These are phyloP conservation scores for Dromiciops gliroides DNA, from an alignment of 2,113 vertebrate genomes.

Conservation along the genomic window DNA sequence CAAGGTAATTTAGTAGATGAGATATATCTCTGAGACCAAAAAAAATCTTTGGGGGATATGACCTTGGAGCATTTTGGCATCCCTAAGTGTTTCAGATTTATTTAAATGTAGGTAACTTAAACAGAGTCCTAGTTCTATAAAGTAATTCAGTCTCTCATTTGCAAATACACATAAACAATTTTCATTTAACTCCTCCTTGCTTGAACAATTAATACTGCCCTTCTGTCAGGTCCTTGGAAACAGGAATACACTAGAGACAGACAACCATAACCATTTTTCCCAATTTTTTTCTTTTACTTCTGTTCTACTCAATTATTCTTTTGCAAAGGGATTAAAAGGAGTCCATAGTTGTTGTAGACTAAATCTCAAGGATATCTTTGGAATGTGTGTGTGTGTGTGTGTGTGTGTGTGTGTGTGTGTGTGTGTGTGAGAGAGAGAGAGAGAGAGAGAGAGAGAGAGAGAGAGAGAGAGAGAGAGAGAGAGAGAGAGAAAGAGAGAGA, in stretches of 20 bases:
- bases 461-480: no score
- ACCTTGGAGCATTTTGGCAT: constrained; percentile 13
- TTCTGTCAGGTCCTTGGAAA: not conserved
- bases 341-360: not conserved
- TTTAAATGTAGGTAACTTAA: not conserved
- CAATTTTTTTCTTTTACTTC: not conserved
- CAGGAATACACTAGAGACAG: not conserved
- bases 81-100: constrained; percentile 15
- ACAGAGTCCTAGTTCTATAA: constrained; percentile 3
- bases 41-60: constrained; percentile 33
- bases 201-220: not conserved
- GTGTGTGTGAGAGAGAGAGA: no score
- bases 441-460: no score
- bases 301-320: not conserved
- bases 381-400: no score
- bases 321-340: not conserved
- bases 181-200: not conserved
- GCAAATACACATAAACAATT: not conserved
- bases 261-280: not conserved
- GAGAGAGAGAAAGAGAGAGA: no score
- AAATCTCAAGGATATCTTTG: not conserved
- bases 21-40: not conserved
- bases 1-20: not conserved
- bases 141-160: constrained; percentile 23
- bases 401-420: no score